Evolutionary conservation across 2,888 invertebrate species (phyloP), one percentile per base, ranked within the genome.

Genomic region (Dioctria linearis): DNA sequence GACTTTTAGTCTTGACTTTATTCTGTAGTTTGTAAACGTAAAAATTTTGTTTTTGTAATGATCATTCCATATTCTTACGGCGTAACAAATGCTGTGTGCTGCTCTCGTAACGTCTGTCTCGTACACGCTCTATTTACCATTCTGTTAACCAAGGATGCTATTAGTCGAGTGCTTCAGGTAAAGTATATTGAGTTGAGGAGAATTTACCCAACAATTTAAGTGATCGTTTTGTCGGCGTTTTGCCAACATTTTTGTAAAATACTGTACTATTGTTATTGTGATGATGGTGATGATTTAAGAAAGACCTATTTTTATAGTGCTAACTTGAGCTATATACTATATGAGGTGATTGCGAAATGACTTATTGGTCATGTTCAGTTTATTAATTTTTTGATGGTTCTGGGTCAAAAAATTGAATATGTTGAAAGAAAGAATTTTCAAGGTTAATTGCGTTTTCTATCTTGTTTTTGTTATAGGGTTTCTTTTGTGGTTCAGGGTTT

Each of bases 71-170:
- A 82, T 82, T 82, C 82, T 69, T 78, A 71, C 78, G 78, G 80
- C 82, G 80, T 82, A 82, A 82, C 82, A 51, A 80, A 80, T 80
- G 25, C 25, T 25, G 25, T 25, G 25, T 25, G 25, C 25, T 25
- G 80, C 80, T 80, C 82, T 80, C 82, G 82, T 82, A 82, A 82
- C 73, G 78, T 80, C 79, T 78, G 80, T 80, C 76, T 63, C 25
- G 76, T 67, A 82, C 78, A 82, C 80, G 82, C 82, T 82, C 82
- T 82, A 82, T 82, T 82, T 82, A 82, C 39, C 66, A 78, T 66
- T 67, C 13, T 79, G 80, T 69, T 66, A 67, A 78, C 78, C 82
- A 82, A 82, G 82, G 82, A 82, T 82, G 69, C 67, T 79, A 79
- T 69, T 67, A 79, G 42, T 69, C 37, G 46, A 78, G 40, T 76